Conservation (phyloP, 1,140 invertebrate species). For the Drosophila cardini region DNA sequence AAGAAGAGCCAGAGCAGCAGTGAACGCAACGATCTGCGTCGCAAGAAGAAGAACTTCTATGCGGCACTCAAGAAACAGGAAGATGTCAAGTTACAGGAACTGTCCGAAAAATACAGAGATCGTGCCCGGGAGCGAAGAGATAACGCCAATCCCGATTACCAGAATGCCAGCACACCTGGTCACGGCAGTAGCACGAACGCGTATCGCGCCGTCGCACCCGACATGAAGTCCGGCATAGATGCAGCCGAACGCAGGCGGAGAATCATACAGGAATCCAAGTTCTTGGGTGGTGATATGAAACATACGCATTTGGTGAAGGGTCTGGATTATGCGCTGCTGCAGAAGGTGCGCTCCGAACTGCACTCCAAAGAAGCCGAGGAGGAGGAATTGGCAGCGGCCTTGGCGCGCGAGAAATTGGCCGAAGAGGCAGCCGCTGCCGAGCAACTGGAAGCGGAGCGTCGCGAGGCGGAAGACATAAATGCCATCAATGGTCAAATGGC, state of each 20-base stretch:
- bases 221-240: constrained; percentile 96
- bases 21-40: constrained; percentile 89
- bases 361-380: constrained; percentile 90
- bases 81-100: constrained; percentile 96
- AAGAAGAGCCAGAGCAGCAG: constrained; percentile 84
- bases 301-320: constrained; percentile 99
- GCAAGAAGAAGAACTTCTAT: constrained; percentile 96
- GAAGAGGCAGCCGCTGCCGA: constrained; percentile 88
- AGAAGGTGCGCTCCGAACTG: constrained; percentile 96
- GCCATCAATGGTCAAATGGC: constrained; percentile 92
- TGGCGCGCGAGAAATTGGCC: constrained; percentile 90
- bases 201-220: constrained; percentile 97
- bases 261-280: constrained; percentile 99
- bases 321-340: constrained; percentile 99
- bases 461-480: constrained; percentile 88
- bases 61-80: constrained; percentile 97
- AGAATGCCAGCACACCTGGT: constrained; percentile 90
- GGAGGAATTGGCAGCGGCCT: constrained; percentile 93
- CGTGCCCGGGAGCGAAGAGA: constrained; percentile 97
- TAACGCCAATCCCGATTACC: constrained; percentile 92
- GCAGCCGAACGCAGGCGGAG: constrained; percentile 97
- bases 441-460: constrained; percentile 84
- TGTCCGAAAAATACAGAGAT: constrained; percentile 98
- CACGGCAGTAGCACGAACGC: constrained; percentile 88
- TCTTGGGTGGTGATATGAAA: constrained; percentile 99